Evolutionary conservation across 1,140 invertebrate species (phyloP).

Genomic region (Ooceraea biroi): DNA sequence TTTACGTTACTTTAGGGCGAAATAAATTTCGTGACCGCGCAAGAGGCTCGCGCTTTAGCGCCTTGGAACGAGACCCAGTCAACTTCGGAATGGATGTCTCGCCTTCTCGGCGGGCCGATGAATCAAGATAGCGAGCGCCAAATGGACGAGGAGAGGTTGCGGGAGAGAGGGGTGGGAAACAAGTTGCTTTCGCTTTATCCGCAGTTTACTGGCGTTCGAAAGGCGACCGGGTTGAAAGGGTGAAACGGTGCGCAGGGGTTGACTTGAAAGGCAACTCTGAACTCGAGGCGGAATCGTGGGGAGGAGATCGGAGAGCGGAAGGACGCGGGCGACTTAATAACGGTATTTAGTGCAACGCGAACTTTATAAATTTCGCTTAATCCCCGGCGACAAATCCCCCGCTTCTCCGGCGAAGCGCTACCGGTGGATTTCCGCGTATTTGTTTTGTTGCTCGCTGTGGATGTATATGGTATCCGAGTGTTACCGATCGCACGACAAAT

Average conservation of each 20-base stretch:
- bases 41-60: neutral
- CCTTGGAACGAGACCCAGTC: constrained; percentile 44
- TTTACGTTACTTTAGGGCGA: constrained; percentile 17
- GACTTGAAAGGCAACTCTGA: constrained; percentile 55
- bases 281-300: neutral
- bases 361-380: constrained; percentile 72
- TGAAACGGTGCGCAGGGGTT: constrained; percentile 56
- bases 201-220: constrained; percentile 69
- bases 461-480: neutral
- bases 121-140: constrained; percentile 57
- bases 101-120: constrained; percentile 17
- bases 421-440: constrained; percentile 47
- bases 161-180: neutral
- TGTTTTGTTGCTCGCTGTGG: constrained; percentile 24
- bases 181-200: constrained; percentile 72
- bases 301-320: neutral
- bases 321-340: constrained; percentile 64
- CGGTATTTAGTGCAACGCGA: constrained; percentile 64
- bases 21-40: constrained; percentile 44
- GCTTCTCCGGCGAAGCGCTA: constrained; percentile 14
- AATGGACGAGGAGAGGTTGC: constrained; percentile 54
- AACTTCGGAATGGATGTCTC: constrained; percentile 25
- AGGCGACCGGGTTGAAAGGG: constrained; percentile 62
- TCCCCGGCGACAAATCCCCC: constrained; percentile 67
- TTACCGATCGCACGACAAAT: constrained; percentile 42